A percentile compares a stretch with the other conserved stretches of the same genome.
Evolutionary conservation across 2,797 vertebrate species (phyloP).

Genomic region (Borostomias antarcticus): DNA sequence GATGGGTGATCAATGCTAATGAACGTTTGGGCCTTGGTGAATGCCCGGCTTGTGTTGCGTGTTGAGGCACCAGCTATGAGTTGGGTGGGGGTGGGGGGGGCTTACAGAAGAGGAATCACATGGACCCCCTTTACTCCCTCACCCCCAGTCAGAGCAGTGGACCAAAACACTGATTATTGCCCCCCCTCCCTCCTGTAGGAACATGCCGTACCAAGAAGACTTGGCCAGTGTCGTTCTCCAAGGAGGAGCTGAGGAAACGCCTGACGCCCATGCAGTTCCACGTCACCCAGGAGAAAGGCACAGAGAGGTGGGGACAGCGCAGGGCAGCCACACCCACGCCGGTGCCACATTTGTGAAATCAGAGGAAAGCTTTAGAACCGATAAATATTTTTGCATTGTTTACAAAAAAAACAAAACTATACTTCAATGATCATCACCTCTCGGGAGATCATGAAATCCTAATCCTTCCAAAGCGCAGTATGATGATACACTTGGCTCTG

Average conservation of each 20-base stretch:
- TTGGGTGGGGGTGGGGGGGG: not conserved
- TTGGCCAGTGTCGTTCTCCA: conserved; percentile 87
- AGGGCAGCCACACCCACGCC: not conserved
- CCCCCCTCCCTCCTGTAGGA: conserved; percentile 71
- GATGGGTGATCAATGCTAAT: conserved; percentile 12
- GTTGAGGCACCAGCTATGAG: not conserved
- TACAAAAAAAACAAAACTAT: too few species aligned
- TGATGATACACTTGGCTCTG: too few species aligned
- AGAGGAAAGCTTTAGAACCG: too few species aligned
- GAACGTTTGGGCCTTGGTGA: conserved; percentile 14
- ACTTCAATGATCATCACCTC: too few species aligned
- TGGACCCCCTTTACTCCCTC: not conserved
- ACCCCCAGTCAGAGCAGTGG: too few species aligned
- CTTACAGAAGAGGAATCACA: not conserved
- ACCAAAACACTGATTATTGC: not conserved
- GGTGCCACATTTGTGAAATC: not conserved
- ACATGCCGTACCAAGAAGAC: conserved; percentile 88
- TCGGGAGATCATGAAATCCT: too few species aligned
- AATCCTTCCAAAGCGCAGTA: too few species aligned
- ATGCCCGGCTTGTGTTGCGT: not conserved
- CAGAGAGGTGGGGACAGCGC: conserved; percentile 84
- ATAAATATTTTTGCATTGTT: not conserved
- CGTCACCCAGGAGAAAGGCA: conserved; percentile 96
- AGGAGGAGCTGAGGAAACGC: conserved; percentile 90
- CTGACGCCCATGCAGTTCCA: conserved; percentile 92